Evolutionary conservation across 1,140 invertebrate species (phyloP).

Genomic region (Dufourea novaeangliae): DNA sequence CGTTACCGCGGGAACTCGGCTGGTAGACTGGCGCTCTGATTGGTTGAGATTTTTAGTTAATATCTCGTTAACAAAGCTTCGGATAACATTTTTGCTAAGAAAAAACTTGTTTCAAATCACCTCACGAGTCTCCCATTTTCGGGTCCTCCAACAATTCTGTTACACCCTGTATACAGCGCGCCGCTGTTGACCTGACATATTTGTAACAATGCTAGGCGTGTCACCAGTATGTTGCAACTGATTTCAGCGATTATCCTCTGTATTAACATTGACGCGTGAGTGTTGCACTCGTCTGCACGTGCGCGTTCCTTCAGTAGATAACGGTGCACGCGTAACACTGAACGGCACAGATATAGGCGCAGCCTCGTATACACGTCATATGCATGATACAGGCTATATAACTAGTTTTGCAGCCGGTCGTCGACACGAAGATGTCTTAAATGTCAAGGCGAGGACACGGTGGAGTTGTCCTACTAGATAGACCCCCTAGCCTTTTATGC

Average conservation of each 20-base stretch:
- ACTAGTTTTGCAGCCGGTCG: constrained; percentile 60
- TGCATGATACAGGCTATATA: constrained; percentile 23
- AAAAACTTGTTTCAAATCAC: too few relatives aligned
- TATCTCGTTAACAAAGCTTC: too few relatives aligned
- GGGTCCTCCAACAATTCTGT: too few relatives aligned
- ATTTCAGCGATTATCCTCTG: constrained; percentile 64
- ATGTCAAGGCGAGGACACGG: constrained; percentile 71
- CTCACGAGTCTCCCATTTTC: too few relatives aligned
- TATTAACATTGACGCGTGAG: constrained; percentile 54
- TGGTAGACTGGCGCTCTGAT: too few relatives aligned
- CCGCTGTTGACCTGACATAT: constrained; percentile 74
- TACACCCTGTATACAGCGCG: too few relatives aligned
- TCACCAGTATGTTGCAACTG: constrained; percentile 74
- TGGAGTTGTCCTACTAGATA: constrained; percentile 22
- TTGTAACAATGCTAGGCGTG: constrained; percentile 80
- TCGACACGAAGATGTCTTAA: constrained; percentile 68
- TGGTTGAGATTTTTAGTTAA: too few relatives aligned
- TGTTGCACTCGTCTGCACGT: constrained; percentile 43
- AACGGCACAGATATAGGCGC: background rate
- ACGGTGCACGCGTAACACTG: constrained; percentile 18
- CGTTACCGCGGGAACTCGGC: too few relatives aligned
- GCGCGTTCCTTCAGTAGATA: constrained; percentile 21
- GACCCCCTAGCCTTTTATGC: constrained; percentile 38
- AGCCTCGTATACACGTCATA: constrained; percentile 15
- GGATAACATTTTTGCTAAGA: too few relatives aligned